These are phyloP conservation scores for Gavialis gangeticus DNA, from an alignment of 2,113 vertebrate genomes.

Conservation along the genomic window DNA sequence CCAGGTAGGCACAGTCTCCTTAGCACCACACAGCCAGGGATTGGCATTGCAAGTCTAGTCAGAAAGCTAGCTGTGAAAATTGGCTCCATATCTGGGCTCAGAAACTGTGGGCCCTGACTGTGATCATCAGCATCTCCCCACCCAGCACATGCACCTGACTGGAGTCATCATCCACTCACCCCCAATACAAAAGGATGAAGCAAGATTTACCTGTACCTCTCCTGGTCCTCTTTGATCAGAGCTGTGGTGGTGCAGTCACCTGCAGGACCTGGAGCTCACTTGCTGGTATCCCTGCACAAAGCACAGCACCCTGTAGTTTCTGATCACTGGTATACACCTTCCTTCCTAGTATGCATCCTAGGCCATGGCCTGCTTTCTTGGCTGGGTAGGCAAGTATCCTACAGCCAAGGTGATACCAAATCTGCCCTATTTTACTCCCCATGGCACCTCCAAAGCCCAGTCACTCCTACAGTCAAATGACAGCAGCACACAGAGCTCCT, in stretches of 20 bases:
- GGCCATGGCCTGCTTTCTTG: not conserved
- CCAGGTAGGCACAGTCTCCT: not conserved
- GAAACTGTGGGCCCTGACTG: fast-evolving
- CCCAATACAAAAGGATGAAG: fast-evolving
- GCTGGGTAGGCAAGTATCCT: not conserved
- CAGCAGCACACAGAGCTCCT: not conserved
- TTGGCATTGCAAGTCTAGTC: not conserved
- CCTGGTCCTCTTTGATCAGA: not conserved
- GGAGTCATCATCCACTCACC: not conserved
- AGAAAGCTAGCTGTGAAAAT: not conserved
- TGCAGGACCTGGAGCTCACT: not conserved
- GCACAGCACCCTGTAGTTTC: not conserved
- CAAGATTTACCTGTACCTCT: not conserved
- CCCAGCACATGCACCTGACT: fast-evolving
- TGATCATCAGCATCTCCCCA: not conserved
- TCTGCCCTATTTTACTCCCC: not conserved
- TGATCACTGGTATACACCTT: not conserved
- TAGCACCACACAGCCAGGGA: not conserved
- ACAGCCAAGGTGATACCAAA: not conserved
- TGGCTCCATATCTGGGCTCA: not conserved
- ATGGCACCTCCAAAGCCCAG: not conserved
- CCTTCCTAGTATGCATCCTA: fast-evolving
- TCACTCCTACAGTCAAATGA: not conserved
- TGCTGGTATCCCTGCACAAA: not conserved
- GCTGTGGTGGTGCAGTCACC: fast-evolving